Conservation (phyloP, 2,797 vertebrate genomes). For the Garrulus glandarius region DNA sequence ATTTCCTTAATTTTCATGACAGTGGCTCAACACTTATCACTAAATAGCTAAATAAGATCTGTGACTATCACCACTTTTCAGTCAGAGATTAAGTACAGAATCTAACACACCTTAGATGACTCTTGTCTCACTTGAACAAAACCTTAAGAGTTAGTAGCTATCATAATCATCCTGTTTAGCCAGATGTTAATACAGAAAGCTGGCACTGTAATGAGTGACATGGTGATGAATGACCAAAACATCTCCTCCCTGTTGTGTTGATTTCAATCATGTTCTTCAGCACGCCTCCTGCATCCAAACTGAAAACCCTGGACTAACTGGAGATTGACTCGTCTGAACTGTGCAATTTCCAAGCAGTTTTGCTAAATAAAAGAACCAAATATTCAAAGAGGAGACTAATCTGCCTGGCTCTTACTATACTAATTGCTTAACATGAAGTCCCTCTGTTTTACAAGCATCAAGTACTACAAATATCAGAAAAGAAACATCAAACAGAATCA, state of each 20-base stretch:
- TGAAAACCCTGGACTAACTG: neutral
- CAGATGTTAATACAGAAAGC: neutral
- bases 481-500: neutral
- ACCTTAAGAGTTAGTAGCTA: neutral
- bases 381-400: neutral
- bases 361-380: neutral
- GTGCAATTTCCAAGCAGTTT: neutral
- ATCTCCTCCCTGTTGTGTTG: neutral
- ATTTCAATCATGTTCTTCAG: neutral
- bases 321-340: neutral
- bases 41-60: neutral
- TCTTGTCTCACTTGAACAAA: neutral
- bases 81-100: neutral
- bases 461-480: neutral
- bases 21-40: neutral
- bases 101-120: neutral
- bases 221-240: neutral
- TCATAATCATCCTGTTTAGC: neutral
- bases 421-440: neutral
- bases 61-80: neutral
- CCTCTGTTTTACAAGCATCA: neutral
- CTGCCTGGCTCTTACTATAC: neutral
- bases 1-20: neutral
- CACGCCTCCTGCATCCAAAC: neutral
- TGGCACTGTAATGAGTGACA: neutral